These are phyloP conservation scores for Oasisia sp. DNA, from an alignment of 2,888 invertebrate genomes.

Conservation along the genomic window DNA sequence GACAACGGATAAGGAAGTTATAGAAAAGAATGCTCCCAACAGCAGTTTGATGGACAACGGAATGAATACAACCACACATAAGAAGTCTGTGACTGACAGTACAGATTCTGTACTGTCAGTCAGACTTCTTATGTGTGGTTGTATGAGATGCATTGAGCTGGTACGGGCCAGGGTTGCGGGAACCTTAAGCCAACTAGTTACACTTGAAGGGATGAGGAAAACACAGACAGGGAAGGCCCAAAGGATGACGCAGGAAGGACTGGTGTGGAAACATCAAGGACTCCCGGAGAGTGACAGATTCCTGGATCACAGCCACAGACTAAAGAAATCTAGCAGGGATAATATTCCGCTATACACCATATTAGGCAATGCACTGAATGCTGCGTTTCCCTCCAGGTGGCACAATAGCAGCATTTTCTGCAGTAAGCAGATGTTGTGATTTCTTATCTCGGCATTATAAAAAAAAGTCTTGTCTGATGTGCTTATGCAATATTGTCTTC, in stretches of 20 bases:
- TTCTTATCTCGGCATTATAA: no score
- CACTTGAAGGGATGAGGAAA: background rate
- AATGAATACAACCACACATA: background rate
- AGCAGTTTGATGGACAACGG: background rate
- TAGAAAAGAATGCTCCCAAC: background rate
- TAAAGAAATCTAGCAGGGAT: background rate
- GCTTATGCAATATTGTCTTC: no score
- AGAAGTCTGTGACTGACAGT: background rate
- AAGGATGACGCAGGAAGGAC: background rate
- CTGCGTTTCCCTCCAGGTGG: no score
- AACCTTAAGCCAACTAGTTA: background rate
- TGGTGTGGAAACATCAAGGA: background rate
- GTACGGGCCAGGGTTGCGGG: background rate
- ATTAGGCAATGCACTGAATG: background rate
- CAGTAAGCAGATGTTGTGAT: no score
- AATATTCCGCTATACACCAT: background rate
- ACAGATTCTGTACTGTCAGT: no score
- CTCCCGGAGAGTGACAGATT: background rate
- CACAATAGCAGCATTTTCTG: no score
- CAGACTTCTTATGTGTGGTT: no score
- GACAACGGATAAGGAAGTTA: background rate
- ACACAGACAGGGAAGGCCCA: background rate
- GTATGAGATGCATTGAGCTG: background rate
- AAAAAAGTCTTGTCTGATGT: no score
- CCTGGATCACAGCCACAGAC: background rate